Percentiles rank a stretch among this genome's conserved stretches.
Evolutionary conservation across 1,140 invertebrate species (phyloP).

Genomic region (Drosophila subpulchrella): DNA sequence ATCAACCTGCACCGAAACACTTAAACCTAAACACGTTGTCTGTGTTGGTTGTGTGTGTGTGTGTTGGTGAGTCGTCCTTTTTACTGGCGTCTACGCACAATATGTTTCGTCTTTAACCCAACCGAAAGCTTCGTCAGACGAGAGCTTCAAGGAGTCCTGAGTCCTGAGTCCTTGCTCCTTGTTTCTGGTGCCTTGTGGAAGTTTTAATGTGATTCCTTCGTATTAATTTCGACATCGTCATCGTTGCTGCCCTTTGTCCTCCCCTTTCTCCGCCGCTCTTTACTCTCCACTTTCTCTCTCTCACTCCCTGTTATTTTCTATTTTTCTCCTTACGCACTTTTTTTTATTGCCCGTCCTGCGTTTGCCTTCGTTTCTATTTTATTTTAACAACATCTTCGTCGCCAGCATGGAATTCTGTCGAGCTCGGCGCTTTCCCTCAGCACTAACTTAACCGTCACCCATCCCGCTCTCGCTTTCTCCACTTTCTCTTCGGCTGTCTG

Average conservation of each 20-base stretch:
- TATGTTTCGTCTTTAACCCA: slow-evolving; percentile 83
- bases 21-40: slow-evolving; percentile 81
- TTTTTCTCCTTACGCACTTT: slow-evolving; percentile 74
- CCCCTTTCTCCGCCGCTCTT: neutral
- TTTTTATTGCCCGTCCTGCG: slow-evolving; percentile 68
- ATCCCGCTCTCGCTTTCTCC: slow-evolving; percentile 10
- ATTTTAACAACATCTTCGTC: slow-evolving; percentile 76
- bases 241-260: slow-evolving; percentile 42
- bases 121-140: slow-evolving; percentile 59
- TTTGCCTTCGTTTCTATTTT: slow-evolving; percentile 55
- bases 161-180: slow-evolving; percentile 11
- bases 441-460: slow-evolving; percentile 56
- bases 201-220: slow-evolving; percentile 82
- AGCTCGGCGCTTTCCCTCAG: slow-evolving; percentile 58
- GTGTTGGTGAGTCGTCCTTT: slow-evolving; percentile 53
- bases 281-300: neutral
- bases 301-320: slow-evolving; percentile 55
- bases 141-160: slow-evolving; percentile 44
- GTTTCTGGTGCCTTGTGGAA: slow-evolving; percentile 55
- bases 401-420: slow-evolving; percentile 72
- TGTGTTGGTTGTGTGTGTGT: slow-evolving; percentile 31
- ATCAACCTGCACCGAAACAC: slow-evolving; percentile 75
- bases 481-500: slow-evolving; percentile 3
- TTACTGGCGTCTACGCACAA: slow-evolving; percentile 77
- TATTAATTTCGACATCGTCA: slow-evolving; percentile 83